These are phyloP conservation scores for Equus przewalskii DNA, from an alignment of 2,113 vertebrate genomes.

Conservation along the genomic window DNA sequence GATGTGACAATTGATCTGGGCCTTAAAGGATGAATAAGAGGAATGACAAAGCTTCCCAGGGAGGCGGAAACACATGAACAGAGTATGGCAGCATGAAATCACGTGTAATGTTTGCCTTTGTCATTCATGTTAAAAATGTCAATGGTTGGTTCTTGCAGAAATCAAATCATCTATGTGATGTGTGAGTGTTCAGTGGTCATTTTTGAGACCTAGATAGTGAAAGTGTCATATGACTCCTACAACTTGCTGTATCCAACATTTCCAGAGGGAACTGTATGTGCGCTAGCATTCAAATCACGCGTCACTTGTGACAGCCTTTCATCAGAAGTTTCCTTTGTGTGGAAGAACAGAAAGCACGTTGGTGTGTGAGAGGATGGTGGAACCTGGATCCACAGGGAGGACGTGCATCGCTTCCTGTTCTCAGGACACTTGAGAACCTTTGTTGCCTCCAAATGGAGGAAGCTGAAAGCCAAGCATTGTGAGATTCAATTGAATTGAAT, in stretches of 20 bases:
- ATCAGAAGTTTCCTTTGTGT: not conserved
- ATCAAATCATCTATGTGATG: rapidly evolving
- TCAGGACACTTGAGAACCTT: not conserved
- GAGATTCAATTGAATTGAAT: not conserved
- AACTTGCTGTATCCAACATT: rapidly evolving
- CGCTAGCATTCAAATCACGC: rapidly evolving
- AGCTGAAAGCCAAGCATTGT: not conserved
- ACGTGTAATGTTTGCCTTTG: rapidly evolving
- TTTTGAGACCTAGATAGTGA: not conserved
- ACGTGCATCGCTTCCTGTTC: rapidly evolving
- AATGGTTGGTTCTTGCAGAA: not conserved
- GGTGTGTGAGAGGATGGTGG: not conserved
- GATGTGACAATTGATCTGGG: not conserved
- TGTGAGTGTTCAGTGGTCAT: not conserved
- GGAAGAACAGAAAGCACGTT: rapidly evolving
- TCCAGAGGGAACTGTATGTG: too few species aligned
- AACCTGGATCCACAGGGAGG: too few species aligned
- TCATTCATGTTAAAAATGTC: too few species aligned
- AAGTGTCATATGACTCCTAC: rapidly evolving
- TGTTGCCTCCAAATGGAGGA: not conserved
- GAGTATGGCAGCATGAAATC: rapidly evolving
- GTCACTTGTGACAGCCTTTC: not conserved
- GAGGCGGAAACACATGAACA: rapidly evolving
- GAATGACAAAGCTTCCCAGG: rapidly evolving
- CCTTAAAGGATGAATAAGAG: not conserved